These are phyloP conservation scores for Atherinosoma microstoma DNA, from an alignment of 2,797 vertebrate genomes.

Conservation along the genomic window DNA sequence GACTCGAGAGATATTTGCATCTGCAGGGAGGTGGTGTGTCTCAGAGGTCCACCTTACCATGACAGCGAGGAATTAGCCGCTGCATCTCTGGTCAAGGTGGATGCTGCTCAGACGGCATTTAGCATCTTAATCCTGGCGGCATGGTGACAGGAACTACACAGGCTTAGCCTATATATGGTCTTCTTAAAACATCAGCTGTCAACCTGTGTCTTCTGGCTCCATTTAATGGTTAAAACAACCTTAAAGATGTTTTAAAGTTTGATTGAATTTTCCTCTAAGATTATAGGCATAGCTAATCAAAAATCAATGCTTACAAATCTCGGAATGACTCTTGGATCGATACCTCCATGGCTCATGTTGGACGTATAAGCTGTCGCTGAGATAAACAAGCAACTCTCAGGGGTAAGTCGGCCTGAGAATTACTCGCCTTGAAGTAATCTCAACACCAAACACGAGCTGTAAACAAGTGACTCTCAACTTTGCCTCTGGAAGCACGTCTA, in stretches of 20 bases:
- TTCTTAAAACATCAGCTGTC: background rate
- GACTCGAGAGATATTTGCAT: constrained; percentile 13
- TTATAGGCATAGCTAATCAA: background rate
- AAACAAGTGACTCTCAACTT: constrained; percentile 86
- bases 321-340: background rate
- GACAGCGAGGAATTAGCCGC: constrained; percentile 76
- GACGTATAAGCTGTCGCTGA: background rate
- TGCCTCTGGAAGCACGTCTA: constrained; percentile 57
- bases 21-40: constrained; percentile 72
- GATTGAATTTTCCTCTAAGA: background rate
- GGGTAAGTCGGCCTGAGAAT: constrained; percentile 7
- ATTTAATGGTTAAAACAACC: background rate
- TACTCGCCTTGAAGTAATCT: constrained; percentile 26
- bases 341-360: background rate
- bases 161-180: fast-evolving
- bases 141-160: constrained; percentile 6
- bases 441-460: constrained; percentile 65
- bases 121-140: constrained; percentile 80
- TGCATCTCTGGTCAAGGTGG: constrained; percentile 66
- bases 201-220: background rate
- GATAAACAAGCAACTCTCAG: background rate
- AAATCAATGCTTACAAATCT: constrained; percentile 2
- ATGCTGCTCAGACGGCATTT: constrained; percentile 50
- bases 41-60: constrained; percentile 82
- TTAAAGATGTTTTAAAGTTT: background rate